Conservation (phyloP, 2,888 invertebrate genomes). For the Lepidochrysops patricia region DNA sequence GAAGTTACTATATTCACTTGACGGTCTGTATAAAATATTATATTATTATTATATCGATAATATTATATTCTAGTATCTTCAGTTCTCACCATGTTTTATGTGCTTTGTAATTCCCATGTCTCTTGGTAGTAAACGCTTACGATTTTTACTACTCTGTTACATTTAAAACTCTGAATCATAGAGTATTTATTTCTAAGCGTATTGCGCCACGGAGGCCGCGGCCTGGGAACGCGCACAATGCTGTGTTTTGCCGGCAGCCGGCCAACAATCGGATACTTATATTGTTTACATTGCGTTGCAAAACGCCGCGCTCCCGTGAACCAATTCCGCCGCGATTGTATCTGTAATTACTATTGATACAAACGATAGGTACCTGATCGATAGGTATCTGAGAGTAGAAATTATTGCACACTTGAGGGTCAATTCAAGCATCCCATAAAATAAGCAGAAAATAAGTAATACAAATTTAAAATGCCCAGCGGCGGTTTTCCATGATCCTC, state of each 20-base stretch:
- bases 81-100: too few species aligned
- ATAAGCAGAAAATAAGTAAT: too few species aligned
- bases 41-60: too few species aligned
- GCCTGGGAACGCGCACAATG: neutral
- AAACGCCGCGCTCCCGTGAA: neutral
- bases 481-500: too few species aligned
- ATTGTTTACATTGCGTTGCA: neutral
- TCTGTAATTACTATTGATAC: neutral
- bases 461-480: too few species aligned
- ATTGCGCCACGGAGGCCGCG: neutral
- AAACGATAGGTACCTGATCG: neutral
- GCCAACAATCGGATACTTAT: neutral
- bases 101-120: too few species aligned
- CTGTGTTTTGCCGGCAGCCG: neutral
- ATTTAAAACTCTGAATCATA: neutral
- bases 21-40: too few species aligned
- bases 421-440: too few species aligned
- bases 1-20: too few species aligned
- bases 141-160: neutral
- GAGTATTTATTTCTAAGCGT: neutral
- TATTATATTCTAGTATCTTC: too few species aligned
- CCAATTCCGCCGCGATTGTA: neutral
- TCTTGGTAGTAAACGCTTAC: too few species aligned
- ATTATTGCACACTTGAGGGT: too few species aligned
- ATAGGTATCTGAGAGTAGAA: neutral